Conservation (phyloP, 2,797 vertebrate genomes). For the Astyanax mexicanus region DNA sequence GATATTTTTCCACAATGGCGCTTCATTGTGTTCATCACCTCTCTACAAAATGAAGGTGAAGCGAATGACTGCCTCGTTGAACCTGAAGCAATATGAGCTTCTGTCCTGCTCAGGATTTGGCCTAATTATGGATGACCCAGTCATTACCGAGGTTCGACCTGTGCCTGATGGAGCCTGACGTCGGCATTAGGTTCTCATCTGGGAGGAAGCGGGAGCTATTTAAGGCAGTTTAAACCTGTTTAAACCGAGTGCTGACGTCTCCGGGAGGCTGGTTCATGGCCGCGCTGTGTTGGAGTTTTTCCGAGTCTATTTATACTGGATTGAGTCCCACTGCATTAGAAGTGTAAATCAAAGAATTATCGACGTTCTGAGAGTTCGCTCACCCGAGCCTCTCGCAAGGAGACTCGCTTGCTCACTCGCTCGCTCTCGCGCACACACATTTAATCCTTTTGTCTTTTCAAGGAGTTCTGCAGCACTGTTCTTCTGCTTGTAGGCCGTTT, state of each 20-base stretch:
- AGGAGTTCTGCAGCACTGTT: not conserved
- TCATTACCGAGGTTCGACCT: no score
- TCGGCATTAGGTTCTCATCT: no score
- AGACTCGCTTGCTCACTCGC: not conserved
- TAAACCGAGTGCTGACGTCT: not conserved
- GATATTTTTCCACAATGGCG: no score
- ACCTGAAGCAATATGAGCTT: no score
- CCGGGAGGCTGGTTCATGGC: not conserved
- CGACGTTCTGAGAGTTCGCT: constrained; percentile 4
- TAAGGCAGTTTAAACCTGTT: no score
- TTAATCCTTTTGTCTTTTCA: not conserved
- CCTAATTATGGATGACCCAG: not conserved
- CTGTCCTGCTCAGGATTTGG: not conserved
- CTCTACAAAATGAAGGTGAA: no score
- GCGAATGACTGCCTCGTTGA: no score
- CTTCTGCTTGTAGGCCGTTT: not conserved
- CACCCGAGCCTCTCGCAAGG: not conserved
- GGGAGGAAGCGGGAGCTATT: not conserved
- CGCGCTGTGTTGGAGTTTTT: constrained; percentile 1
- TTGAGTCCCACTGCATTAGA: constrained; percentile 23
- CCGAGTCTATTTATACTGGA: not conserved
- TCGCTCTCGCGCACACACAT: no score
- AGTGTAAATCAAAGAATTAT: constrained; percentile 25
- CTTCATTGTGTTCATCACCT: no score
- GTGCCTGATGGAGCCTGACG: not conserved